These are phyloP conservation scores for Homarus americanus DNA, from an alignment of 1,140 invertebrate species.

Conservation along the genomic window DNA sequence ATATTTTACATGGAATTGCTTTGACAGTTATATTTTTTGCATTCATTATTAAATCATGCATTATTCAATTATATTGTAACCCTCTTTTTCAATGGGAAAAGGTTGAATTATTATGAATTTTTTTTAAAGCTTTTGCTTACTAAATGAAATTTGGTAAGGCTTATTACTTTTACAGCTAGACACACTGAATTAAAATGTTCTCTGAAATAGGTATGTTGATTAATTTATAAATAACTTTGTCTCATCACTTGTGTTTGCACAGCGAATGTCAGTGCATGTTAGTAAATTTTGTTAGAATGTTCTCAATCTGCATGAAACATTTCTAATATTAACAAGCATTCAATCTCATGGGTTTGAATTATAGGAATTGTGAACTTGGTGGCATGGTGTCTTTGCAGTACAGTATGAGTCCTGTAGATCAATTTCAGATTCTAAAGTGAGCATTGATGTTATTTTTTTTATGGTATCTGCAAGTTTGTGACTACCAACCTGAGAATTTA, in stretches of 20 bases:
- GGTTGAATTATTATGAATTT: background rate
- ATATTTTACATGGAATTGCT: background rate
- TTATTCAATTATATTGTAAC: background rate
- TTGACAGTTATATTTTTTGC: background rate
- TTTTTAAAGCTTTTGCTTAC: background rate
- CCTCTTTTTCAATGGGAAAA: background rate
- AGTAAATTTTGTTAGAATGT: background rate
- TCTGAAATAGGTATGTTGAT: background rate
- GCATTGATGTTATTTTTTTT: background rate
- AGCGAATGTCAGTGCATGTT: conserved; percentile 3
- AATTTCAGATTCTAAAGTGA: background rate
- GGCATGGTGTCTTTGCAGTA: background rate
- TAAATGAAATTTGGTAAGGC: background rate
- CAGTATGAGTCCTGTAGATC: background rate
- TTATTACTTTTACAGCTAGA: background rate
- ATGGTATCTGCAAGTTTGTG: background rate
- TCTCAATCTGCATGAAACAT: background rate
- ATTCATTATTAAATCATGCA: background rate
- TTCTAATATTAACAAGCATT: background rate
- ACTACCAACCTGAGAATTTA: background rate
- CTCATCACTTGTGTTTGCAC: background rate
- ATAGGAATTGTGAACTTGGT: background rate
- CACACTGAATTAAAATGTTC: background rate
- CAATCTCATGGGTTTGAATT: background rate
- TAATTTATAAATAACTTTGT: background rate